phyloP scores from a whole-genome alignment of 2,888 invertebrate genomes.

The Neelides folsomi region DNA sequence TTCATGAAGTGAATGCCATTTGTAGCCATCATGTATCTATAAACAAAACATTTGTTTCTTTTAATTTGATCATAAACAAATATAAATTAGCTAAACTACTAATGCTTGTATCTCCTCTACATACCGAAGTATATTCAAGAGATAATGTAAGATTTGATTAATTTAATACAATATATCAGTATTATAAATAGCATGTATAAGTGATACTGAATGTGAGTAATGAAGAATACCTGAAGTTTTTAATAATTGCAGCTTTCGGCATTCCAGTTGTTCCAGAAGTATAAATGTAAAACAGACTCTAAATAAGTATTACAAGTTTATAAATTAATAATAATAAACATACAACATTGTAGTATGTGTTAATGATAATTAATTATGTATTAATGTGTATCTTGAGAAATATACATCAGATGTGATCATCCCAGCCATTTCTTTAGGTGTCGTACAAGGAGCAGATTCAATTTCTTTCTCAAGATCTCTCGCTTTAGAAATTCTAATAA shows the following conservation, averaged over 20 bases:
- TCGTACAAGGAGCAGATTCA: slow-evolving; percentile 1
- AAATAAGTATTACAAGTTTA: slow-evolving; percentile 50
- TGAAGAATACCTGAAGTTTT: slow-evolving; percentile 19
- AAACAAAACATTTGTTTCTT: neutral
- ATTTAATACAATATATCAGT: neutral
- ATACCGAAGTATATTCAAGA: no score
- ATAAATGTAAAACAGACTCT: slow-evolving; percentile 82
- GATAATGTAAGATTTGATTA: no score
- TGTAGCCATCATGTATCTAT: slow-evolving; percentile 11
- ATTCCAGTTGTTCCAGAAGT: slow-evolving; percentile 94
- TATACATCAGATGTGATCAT: slow-evolving; percentile 6
- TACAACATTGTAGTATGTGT: no score
- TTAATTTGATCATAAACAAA: no score
- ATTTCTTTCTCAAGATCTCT: slow-evolving; percentile 20
- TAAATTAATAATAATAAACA: neutral
- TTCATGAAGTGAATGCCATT: slow-evolving; percentile 40
- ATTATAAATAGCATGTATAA: neutral
- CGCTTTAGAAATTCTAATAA: slow-evolving; percentile 1
- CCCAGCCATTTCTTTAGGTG: slow-evolving; percentile 7
- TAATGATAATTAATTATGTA: no score
- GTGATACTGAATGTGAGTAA: neutral
- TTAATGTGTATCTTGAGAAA: no score
- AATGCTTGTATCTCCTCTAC: no score
- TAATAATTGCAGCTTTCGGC: slow-evolving; percentile 30
- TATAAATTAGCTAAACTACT: no score